Base-by-base conservation (phyloP, 2,888 invertebrate species). In the Ormyrus rosae region DNA sequence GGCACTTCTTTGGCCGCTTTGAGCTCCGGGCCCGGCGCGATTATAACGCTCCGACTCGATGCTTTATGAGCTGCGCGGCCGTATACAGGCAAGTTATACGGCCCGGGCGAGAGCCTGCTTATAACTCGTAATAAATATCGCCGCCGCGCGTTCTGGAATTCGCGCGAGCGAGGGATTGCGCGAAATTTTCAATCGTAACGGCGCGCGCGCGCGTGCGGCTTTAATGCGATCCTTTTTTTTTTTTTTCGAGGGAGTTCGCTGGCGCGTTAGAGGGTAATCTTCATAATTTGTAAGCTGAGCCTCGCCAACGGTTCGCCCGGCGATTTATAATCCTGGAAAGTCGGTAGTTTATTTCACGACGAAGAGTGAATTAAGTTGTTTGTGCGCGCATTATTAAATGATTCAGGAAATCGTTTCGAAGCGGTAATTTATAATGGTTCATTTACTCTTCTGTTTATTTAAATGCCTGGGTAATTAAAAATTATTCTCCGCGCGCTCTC, bases 91-190 rank as follows among this genome's bases (percentile, higher is more conserved):
- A 68, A 60, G 61, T 68, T 68, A 19, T 19, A 58, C 58, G 51
- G 67, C 45, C 19, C 10, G 63, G 53, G 13, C 45, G n/a, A 19
- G 55, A 67, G 67, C 60, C 8, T 19, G 10, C 72, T 65, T 65
- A 71, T 46, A 58, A 64, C 65, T 51, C 46, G 67, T 55, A 72
- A 78, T 78, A 78, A 78, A 78, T 78, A 78, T 78, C 53, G 50
- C 50, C 19, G 53, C 19, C 69, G 63, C 45, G 48, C 19, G 71
- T 51, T 45, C 78, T 72, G 78, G 72, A 78, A 78, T 72, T 72
- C 55, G 67, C 55, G 67, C 77, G 19, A 5, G 48, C 34, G 72
- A 13, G 11, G 45, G 48, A 63, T 71, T 77, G 55, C 56, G 11
- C 34, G 10, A 58, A 60, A 67, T 60, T 74, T 60, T 56, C 45